Evolutionary conservation across 2,888 invertebrate species (phyloP), one percentile per base, ranked within the genome.

Genomic region (Spisula subtruncata): DNA sequence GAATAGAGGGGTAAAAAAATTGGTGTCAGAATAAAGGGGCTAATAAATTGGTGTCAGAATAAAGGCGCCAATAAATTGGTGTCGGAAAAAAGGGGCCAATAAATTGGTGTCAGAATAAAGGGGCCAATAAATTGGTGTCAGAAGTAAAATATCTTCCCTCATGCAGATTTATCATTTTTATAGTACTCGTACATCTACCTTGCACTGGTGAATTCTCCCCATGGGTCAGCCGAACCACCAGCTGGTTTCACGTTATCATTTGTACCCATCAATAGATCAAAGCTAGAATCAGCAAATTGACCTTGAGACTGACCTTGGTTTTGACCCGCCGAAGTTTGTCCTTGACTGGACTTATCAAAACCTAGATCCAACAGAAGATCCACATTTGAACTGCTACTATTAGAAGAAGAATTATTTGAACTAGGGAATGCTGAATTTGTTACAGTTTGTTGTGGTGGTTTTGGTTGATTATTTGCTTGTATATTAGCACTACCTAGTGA

Each of bases 171-270:
- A 25, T 25, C 60, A 66, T 25, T 25, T 66, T 35, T 0, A 32
- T 46, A 18, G n/a, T 29, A n/a, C n/a, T n/a, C n/a, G n/a, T n/a
- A 84, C 14, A 6, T 35, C 54, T 91, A 94, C 94, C 92, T 92
- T 75, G 95, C 95, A 86, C 94, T 92, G 10, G 95, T 94, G 87
- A 96, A 96, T 83, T 96, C 96, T 35, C 96, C 96, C 96, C 96
- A 96, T 10, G 94, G 94, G 82, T 96, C 96, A 1, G 84, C 60
- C 25, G 89, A 85, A 14, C 92, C 92, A 46, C 88, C 89, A 32
- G 71, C 88, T 41, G 90, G 87, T 51, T 90, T 85, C 89, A 91
- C 89, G 32, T 83, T 89, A 80, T 86, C 89, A 25, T 85, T 75
- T 41, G 85, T 60, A 29, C 85, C 83, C 0, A 81, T 83, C 71